phyloP scores from a whole-genome alignment of 2,113 vertebrate genomes.

The Paramisgurnus dabryanus region DNA sequence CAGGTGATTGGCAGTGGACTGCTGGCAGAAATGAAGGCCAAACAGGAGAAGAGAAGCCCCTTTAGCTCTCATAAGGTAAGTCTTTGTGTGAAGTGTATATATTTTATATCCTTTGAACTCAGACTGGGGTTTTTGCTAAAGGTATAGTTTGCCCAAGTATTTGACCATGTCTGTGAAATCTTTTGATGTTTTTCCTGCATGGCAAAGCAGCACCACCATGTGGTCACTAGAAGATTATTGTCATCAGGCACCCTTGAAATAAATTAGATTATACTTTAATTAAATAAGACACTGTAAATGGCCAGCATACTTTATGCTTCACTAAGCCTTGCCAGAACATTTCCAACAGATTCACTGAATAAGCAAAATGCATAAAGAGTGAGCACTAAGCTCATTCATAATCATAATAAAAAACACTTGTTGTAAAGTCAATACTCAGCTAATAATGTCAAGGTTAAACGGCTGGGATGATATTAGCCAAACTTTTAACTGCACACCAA shows the following conservation, averaged over 20 bases:
- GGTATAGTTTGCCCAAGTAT: too few species aligned
- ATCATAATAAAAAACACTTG: neutral
- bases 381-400: neutral
- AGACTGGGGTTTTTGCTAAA: too few species aligned
- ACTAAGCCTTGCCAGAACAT: neutral
- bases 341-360: neutral
- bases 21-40: slow-evolving; percentile 96
- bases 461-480: neutral
- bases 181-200: neutral
- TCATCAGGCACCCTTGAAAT: neutral
- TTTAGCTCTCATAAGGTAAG: slow-evolving; percentile 81
- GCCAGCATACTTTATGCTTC: neutral
- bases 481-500: too few species aligned
- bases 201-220: slow-evolving; percentile 11
- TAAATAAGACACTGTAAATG: too few species aligned
- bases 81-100: neutral
- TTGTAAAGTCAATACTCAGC: neutral
- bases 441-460: neutral
- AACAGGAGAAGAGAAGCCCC: slow-evolving; percentile 89
- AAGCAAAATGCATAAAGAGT: neutral
- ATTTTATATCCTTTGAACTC: neutral
- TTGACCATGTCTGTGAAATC: too few species aligned
- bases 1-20: slow-evolving; percentile 93
- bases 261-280: too few species aligned
- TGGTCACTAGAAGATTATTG: neutral